A percentile compares a stretch with the other conserved stretches of the same genome.
These are phyloP conservation scores for Pseudobourletiella spinata DNA, from an alignment of 1,140 invertebrate species.

Conservation along the genomic window DNA sequence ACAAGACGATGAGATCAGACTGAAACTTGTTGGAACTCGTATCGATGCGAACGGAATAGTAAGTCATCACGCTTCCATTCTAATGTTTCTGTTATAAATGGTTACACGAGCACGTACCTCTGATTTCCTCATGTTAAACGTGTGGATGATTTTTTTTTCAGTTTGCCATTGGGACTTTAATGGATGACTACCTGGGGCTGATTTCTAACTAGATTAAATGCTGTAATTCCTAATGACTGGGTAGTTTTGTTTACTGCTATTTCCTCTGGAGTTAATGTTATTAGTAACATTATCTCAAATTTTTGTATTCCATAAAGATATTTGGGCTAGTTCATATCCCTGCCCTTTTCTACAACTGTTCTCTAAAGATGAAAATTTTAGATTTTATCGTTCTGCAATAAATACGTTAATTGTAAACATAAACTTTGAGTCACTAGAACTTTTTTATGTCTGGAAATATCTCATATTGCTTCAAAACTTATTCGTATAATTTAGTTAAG, in stretches of 20 bases:
- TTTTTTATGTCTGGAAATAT: too few species aligned
- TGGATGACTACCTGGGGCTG: conserved; percentile 89
- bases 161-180: conserved; percentile 97
- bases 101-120: conserved; percentile 11
- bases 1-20: conserved; percentile 93
- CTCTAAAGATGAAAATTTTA: too few species aligned
- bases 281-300: not conserved
- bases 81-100: not conserved
- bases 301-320: not conserved
- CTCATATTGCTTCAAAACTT: too few species aligned
- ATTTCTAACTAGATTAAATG: conserved; percentile 24
- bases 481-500: too few species aligned
- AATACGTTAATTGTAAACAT: too few species aligned
- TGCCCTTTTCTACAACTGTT: not conserved
- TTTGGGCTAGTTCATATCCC: conserved; percentile 2
- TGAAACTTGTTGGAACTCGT: conserved; percentile 96
- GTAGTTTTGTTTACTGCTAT: not conserved
- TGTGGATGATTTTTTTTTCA: conserved; percentile 58
- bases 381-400: too few species aligned
- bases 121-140: conserved; percentile 27
- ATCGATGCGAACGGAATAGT: conserved; percentile 90
- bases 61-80: conserved; percentile 44
- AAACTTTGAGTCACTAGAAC: too few species aligned
- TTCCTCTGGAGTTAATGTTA: not conserved
- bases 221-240: not conserved